Percentiles rank a stretch among this genome's conserved stretches.
Conservation (phyloP, 1,140 invertebrate species). For the Diuraphis noxia region DNA sequence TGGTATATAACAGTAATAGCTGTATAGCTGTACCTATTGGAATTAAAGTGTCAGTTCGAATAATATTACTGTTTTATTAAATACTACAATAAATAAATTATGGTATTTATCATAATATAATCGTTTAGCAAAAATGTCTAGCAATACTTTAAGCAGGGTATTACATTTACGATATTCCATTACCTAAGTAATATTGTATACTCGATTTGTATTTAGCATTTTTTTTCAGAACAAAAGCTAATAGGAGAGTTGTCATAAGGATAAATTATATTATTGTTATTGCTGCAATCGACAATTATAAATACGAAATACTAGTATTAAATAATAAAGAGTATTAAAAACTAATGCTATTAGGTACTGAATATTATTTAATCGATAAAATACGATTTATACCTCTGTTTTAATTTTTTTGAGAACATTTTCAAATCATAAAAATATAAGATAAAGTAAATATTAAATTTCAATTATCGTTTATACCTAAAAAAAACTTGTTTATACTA, state of each 20-base stretch:
- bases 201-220: not conserved
- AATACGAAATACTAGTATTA: not conserved
- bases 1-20: too few relatives aligned
- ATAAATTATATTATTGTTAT: not conserved
- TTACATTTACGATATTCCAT: not conserved
- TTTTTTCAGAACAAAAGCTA: too few relatives aligned
- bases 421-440: too few relatives aligned
- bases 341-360: not conserved
- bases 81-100: too few relatives aligned
- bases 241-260: not conserved
- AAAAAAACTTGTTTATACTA: not conserved
- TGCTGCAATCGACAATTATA: not conserved
- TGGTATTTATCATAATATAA: too few relatives aligned
- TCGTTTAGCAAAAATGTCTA: too few relatives aligned
- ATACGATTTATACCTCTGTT: not conserved
- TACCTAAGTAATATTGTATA: not conserved
- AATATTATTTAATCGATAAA: not conserved
- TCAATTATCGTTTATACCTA: not conserved
- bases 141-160: too few relatives aligned
- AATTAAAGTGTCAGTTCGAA: too few relatives aligned
- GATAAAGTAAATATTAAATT: not conserved
- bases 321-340: not conserved
- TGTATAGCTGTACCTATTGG: too few relatives aligned
- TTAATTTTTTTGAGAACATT: not conserved
- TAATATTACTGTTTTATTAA: too few relatives aligned